Conservation (phyloP, 2,797 vertebrate species). For the Nyctibius grandis region DNA sequence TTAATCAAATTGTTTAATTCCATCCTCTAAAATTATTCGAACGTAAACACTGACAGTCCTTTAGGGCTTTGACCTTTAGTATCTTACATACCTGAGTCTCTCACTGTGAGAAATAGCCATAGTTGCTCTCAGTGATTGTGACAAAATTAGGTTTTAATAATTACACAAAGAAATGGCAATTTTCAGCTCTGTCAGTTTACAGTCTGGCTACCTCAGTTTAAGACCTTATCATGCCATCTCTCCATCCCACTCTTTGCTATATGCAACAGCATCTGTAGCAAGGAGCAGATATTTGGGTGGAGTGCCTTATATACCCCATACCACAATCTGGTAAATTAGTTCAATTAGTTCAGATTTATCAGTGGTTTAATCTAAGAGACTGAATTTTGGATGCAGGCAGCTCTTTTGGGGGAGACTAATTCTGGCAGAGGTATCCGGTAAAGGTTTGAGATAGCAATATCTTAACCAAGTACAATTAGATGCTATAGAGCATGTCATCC, state of each 20-base stretch:
- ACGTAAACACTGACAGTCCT: neutral
- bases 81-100: neutral
- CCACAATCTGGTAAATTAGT: neutral
- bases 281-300: neutral
- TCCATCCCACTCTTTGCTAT: neutral
- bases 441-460: neutral
- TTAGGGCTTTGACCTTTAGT: neutral
- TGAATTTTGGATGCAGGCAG: neutral
- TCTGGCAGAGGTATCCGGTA: neutral
- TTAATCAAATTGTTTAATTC: constrained; percentile 17
- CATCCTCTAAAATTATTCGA: neutral
- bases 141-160: neutral
- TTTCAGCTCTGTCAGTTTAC: neutral
- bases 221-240: neutral
- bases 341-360: neutral
- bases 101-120: neutral
- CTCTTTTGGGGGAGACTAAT: neutral
- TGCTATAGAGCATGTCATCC: neutral
- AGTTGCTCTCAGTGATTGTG: neutral
- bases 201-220: neutral
- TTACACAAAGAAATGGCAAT: neutral
- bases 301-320: neutral
- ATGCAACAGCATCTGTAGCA: neutral
- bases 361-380: neutral
- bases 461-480: neutral